These are phyloP conservation scores for Aspidoscelis tigris DNA, from an alignment of 2,113 vertebrate species.

Conservation along the genomic window DNA sequence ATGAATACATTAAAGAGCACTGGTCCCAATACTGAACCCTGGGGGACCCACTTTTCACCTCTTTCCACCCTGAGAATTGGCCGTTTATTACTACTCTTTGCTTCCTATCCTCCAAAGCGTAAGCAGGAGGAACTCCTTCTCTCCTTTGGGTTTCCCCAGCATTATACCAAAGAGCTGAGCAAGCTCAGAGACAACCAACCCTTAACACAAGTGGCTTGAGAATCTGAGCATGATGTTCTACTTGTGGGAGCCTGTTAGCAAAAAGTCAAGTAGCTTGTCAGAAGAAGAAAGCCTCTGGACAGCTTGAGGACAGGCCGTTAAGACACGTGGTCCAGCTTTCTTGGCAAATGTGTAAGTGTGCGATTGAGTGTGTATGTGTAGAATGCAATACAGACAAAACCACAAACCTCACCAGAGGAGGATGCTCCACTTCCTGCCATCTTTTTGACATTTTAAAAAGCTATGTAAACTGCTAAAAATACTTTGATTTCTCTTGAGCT, in stretches of 20 bases:
- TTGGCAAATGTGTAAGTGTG: neutral
- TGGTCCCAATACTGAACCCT: too few relatives aligned
- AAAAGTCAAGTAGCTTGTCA: slow-evolving; percentile 27
- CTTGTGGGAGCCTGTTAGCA: too few relatives aligned
- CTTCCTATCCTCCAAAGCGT: too few relatives aligned
- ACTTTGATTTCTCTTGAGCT: slow-evolving; percentile 26
- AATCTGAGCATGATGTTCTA: neutral
- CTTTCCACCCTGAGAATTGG: too few relatives aligned
- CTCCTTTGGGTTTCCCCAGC: too few relatives aligned
- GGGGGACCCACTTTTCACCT: too few relatives aligned
- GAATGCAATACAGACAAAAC: slow-evolving; percentile 33
- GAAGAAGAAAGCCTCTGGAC: neutral
- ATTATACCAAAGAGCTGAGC: neutral
- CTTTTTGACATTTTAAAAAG: slow-evolving; percentile 23
- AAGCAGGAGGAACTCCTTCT: too few relatives aligned
- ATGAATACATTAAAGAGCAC: too few relatives aligned
- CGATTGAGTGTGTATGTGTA: neutral
- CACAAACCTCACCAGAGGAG: slow-evolving; percentile 40
- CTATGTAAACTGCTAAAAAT: slow-evolving; percentile 43
- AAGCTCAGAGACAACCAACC: neutral
- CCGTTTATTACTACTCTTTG: too few relatives aligned
- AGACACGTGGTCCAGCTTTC: rapidly evolving
- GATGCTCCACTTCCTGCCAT: slow-evolving; percentile 35
- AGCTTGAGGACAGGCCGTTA: slow-evolving; percentile 11
- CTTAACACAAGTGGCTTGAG: neutral